Conservation (phyloP, 2,888 invertebrate species). For the Metallyticus violacea region DNA sequence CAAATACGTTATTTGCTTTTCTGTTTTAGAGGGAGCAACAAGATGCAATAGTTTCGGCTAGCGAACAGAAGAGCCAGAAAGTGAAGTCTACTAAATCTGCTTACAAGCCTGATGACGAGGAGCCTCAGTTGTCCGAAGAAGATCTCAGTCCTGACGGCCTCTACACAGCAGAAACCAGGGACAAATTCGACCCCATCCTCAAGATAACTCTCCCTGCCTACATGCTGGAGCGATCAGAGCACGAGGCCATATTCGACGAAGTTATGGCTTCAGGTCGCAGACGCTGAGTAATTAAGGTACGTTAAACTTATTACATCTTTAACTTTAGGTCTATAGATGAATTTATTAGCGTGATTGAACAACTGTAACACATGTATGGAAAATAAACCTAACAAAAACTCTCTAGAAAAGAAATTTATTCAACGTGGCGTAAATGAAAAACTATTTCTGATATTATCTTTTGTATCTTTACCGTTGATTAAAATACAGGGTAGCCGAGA, state of each 20-base stretch:
- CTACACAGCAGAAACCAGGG: constrained; percentile 64
- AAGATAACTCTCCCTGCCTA: constrained; percentile 65
- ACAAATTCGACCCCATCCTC: constrained; percentile 60
- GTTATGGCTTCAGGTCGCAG: constrained; percentile 40
- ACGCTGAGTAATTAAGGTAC: background rate
- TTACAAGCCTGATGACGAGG: constrained; percentile 41
- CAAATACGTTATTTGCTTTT: too few species aligned
- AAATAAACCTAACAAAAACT: too few species aligned
- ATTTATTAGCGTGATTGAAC: too few species aligned
- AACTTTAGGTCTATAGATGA: too few species aligned
- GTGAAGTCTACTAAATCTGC: constrained; percentile 38
- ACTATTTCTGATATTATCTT: too few species aligned
- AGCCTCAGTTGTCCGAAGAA: constrained; percentile 38
- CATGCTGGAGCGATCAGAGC: constrained; percentile 65
- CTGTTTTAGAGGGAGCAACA: background rate
- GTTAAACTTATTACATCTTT: too few species aligned
- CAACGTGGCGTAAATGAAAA: too few species aligned
- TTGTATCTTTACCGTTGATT: too few species aligned
- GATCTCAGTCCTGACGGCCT: constrained; percentile 56
- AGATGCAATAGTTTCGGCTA: constrained; percentile 1
- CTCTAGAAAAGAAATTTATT: too few species aligned
- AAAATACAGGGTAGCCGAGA: too few species aligned
- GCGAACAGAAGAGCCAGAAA: constrained; percentile 37
- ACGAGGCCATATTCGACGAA: constrained; percentile 65
- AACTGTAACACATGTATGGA: too few species aligned